A percentile compares a stretch with the other conserved stretches of the same genome.
Conservation (phyloP, 2,797 vertebrate species). For the Sparus aurata region DNA sequence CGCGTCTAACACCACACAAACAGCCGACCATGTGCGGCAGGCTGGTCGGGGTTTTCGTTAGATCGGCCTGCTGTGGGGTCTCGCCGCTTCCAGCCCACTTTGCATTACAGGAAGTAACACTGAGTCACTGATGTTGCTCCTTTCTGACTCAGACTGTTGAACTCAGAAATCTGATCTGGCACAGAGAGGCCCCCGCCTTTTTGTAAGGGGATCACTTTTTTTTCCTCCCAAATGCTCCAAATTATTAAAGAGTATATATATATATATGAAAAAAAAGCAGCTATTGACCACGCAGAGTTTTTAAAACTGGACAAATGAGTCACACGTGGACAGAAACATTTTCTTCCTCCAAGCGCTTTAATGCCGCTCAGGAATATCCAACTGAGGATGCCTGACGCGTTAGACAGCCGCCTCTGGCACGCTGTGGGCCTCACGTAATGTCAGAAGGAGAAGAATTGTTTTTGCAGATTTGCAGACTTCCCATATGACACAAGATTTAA, state of each 20-base stretch:
- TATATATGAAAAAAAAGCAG: neutral
- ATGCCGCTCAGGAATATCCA: constrained; percentile 26
- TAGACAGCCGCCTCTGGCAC: constrained; percentile 63
- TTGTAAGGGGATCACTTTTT: constrained; percentile 47
- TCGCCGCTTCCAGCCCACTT: constrained; percentile 53
- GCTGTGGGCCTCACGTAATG: constrained; percentile 43
- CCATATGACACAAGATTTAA: constrained; percentile 79
- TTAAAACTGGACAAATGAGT: constrained; percentile 4
- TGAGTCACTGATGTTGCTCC: constrained; percentile 74
- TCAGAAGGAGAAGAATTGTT: constrained; percentile 65
- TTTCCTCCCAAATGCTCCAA: constrained; percentile 28
- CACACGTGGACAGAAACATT: neutral
- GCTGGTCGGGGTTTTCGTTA: constrained; percentile 26
- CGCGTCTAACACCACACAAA: constrained; percentile 44
- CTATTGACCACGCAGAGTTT: constrained; percentile 10
- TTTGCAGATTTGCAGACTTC: constrained; percentile 74
- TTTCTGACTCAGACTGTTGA: constrained; percentile 77
- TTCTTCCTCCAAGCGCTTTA: constrained; percentile 31
- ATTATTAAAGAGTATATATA: constrained; percentile 27
- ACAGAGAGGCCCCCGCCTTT: constrained; percentile 66
- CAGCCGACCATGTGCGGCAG: constrained; percentile 47
- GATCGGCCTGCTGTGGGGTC: constrained; percentile 72
- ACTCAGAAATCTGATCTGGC: constrained; percentile 76
- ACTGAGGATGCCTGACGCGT: constrained; percentile 44
- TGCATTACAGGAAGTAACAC: constrained; percentile 80